Conservation (phyloP, 2,113 vertebrate genomes). For the Semicossyphus pulcher region DNA sequence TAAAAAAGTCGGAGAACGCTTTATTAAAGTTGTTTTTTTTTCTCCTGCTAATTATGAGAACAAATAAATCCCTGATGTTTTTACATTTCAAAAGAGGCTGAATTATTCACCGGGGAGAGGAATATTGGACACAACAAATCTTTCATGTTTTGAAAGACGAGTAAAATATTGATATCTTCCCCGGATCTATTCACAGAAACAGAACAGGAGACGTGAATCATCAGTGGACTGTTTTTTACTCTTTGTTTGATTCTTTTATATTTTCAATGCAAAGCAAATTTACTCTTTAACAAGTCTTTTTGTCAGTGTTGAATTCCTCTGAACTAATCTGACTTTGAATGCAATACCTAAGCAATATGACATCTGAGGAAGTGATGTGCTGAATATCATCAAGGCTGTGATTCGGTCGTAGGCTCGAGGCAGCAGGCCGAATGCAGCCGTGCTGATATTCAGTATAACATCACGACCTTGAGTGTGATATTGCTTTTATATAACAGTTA, state of each 20-base stretch:
- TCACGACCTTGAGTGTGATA: too few relatives aligned
- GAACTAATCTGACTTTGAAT: conserved; percentile 32
- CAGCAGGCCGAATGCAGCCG: too few relatives aligned
- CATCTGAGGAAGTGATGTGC: too few relatives aligned
- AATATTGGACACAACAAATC: conserved; percentile 46
- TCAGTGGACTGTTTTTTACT: conserved; percentile 13
- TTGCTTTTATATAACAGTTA: too few relatives aligned
- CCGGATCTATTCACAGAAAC: conserved; percentile 41
- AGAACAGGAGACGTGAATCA: conserved; percentile 48
- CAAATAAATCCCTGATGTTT: conserved; percentile 48
- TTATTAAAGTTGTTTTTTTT: conserved; percentile 12
- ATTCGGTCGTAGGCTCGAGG: too few relatives aligned
- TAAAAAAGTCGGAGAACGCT: conserved; percentile 24
- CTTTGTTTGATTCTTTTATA: conserved; percentile 5
- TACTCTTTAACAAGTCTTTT: conserved; percentile 6
- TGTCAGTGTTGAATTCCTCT: conserved; percentile 24
- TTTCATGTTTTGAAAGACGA: conserved; percentile 48
- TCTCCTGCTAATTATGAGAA: conserved; percentile 40
- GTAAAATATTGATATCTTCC: conserved; percentile 53
- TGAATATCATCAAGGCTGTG: too few relatives aligned
- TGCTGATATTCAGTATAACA: too few relatives aligned
- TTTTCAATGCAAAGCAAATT: conserved; percentile 39
- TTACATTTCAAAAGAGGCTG: conserved; percentile 46
- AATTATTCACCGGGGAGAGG: conserved; percentile 41
- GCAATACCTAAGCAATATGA: too few relatives aligned